These are phyloP conservation scores for Borostomias antarcticus DNA, from an alignment of 2,797 vertebrate species.

Conservation along the genomic window DNA sequence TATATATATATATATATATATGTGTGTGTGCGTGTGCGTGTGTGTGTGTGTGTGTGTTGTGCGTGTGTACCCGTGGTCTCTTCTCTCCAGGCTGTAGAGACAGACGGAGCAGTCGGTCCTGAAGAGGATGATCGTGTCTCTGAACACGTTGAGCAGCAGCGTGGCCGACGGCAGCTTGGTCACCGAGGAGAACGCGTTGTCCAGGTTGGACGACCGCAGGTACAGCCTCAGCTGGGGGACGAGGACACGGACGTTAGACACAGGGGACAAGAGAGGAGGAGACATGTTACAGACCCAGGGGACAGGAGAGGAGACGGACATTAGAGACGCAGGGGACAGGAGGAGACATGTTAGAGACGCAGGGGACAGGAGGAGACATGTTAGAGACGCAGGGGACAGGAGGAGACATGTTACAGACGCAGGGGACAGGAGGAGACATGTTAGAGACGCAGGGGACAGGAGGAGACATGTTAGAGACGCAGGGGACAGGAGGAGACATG, in stretches of 20 bases:
- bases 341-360: too few relatives aligned
- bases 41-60: slow-evolving; percentile 40
- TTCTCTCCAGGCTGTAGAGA: slow-evolving; percentile 93
- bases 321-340: too few relatives aligned
- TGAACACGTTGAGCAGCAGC: slow-evolving; percentile 93
- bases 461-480: too few relatives aligned
- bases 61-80: slow-evolving; percentile 81
- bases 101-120: slow-evolving; percentile 96
- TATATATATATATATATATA: neutral
- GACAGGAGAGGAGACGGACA: too few relatives aligned
- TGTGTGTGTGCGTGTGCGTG: neutral
- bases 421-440: too few relatives aligned
- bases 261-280: slow-evolving; percentile 1
- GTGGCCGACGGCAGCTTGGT: slow-evolving; percentile 91
- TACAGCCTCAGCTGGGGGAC: slow-evolving; percentile 89
- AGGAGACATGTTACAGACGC: too few relatives aligned
- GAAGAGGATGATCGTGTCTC: slow-evolving; percentile 92
- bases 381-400: too few relatives aligned
- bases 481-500: too few relatives aligned
- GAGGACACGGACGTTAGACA: too few relatives aligned
- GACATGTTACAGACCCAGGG: too few relatives aligned
- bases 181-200: slow-evolving; percentile 93
- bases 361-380: too few relatives aligned
- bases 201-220: slow-evolving; percentile 91
- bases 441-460: too few relatives aligned